Evolutionary conservation across 1,140 invertebrate species (phyloP), one percentile per base, ranked within the genome.

Genomic region (Lepidurus packardi): DNA sequence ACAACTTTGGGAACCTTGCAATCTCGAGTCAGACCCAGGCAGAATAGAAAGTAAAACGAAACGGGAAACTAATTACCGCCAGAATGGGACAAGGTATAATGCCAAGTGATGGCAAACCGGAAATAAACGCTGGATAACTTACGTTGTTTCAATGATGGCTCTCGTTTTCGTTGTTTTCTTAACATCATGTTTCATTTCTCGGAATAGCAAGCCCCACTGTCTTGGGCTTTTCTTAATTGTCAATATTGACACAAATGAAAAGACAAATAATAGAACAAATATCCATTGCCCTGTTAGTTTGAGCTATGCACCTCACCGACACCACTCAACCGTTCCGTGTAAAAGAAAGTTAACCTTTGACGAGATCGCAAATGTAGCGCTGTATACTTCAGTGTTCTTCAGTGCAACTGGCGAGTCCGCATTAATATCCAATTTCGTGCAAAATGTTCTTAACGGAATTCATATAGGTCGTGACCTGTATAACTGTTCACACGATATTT

Each of bases 111-210:
- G 21, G 53, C 13, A 13, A 65, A 13, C 8, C n/a, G 53, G 1
- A 65, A 34, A 34, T 34, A 34, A 34, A 16, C 6, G 53, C 9
- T 65, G 13, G 6, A 11, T 65, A 65, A 65, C 13, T 65, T 65
- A 65, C 53, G 16, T 65, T 21, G 53, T 65, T 65, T 65, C 53
- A 65, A 65, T 65, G 8, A 65, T 65, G 53, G 53, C 53, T 65
- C 53, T 65, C 53, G 53, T 65, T n/a, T 65, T 65, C 6, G 53
- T 65, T 65, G 53, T 21, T 16, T 65, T 65, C 16, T 65, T 65
- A 65, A 16, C 53, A 65, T 65, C 53, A 65, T 65, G 53, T 65
- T 65, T 65, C 53, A 65, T 65, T 65, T 65, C 53, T 21, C 21
- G 53, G 13, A 65, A 65, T 7, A 16, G 21, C 53, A 13, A 9